These are phyloP conservation scores for Thinocorus orbignyianus DNA, from an alignment of 2,113 vertebrate genomes.

Conservation along the genomic window DNA sequence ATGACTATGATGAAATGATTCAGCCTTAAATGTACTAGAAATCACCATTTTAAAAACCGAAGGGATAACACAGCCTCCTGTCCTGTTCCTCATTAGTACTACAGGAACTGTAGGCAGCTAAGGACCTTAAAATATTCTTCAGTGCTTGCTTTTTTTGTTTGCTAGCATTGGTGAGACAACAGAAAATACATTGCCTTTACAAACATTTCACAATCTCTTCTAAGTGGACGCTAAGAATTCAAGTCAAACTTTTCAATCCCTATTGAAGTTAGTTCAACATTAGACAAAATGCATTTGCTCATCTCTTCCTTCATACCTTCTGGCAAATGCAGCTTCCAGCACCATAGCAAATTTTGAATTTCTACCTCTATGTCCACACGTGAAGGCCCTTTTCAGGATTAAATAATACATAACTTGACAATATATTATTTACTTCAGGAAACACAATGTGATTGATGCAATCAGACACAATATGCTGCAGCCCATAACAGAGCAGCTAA, in stretches of 20 bases:
- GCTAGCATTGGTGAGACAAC: background rate
- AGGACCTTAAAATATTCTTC: background rate
- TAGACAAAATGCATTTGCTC: background rate
- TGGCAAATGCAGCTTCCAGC: background rate
- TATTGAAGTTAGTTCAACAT: background rate
- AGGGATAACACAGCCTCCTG: background rate
- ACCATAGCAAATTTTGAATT: background rate
- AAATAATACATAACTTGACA: slow-evolving; percentile 30
- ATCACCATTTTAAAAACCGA: background rate
- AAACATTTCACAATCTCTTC: background rate
- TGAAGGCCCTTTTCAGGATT: background rate
- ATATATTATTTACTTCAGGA: slow-evolving; percentile 37
- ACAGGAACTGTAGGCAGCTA: background rate
- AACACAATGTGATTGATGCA: background rate
- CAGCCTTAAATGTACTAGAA: background rate
- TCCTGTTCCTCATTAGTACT: background rate
- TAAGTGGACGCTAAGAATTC: background rate
- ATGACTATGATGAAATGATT: background rate
- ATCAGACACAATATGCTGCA: background rate
- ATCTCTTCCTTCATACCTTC: background rate
- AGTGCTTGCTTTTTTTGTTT: background rate
- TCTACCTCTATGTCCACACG: background rate
- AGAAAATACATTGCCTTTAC: background rate
- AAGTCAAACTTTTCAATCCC: background rate
- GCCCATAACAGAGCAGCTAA: background rate